These are phyloP conservation scores for Sphaerophoria rueppellii DNA, from an alignment of 2,888 invertebrate species.

Conservation along the genomic window DNA sequence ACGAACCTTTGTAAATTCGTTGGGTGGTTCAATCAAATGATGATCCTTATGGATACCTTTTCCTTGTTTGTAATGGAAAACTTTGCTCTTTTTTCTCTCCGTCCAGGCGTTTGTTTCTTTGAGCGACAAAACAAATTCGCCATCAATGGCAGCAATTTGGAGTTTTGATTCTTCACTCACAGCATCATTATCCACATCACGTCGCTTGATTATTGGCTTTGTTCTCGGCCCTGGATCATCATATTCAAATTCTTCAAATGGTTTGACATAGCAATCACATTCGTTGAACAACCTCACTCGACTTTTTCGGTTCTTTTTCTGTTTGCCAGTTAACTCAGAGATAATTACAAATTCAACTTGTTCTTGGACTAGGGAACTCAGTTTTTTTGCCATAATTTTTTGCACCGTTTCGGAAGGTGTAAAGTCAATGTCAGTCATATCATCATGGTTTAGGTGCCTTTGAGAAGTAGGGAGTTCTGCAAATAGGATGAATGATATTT, in stretches of 20 bases:
- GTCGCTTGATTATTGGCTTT: slow-evolving; percentile 76
- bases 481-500: slow-evolving; percentile 1
- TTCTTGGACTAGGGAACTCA: slow-evolving; percentile 74
- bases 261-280: slow-evolving; percentile 75
- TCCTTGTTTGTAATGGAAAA: slow-evolving; percentile 75
- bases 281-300: slow-evolving; percentile 75
- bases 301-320: slow-evolving; percentile 54
- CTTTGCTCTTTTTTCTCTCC: slow-evolving; percentile 71
- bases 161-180: slow-evolving; percentile 45
- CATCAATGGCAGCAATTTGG: slow-evolving; percentile 73
- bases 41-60: slow-evolving; percentile 57
- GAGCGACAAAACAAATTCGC: slow-evolving; percentile 74
- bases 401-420: slow-evolving; percentile 76
- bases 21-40: slow-evolving; percentile 73
- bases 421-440: slow-evolving; percentile 73
- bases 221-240: slow-evolving; percentile 72
- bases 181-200: slow-evolving; percentile 66
- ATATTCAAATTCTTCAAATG: slow-evolving; percentile 77
- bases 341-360: slow-evolving; percentile 75
- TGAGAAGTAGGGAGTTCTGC: slow-evolving; percentile 74
- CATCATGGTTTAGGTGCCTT: slow-evolving; percentile 74
- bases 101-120: slow-evolving; percentile 76
- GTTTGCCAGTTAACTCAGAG: background rate
- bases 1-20: slow-evolving; percentile 77
- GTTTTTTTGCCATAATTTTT: slow-evolving; percentile 76